Conservation (phyloP, 2,797 vertebrate genomes). For the Danio jaintianensis region DNA sequence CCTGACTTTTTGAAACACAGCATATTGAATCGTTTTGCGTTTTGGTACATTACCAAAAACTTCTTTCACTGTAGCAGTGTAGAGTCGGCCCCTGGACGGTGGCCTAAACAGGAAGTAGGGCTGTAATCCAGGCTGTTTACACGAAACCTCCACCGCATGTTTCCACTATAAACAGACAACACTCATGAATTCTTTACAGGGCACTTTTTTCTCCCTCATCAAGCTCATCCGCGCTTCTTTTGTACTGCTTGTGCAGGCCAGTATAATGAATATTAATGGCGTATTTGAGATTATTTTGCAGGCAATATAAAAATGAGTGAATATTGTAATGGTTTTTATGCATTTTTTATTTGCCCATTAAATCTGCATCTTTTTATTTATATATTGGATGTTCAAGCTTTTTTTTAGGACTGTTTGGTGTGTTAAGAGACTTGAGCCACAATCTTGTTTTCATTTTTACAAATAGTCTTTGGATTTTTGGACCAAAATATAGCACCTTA, state of each 20-base stretch:
- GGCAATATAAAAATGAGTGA: background rate
- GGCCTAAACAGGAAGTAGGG: slow-evolving; percentile 26
- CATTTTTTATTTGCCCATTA: background rate
- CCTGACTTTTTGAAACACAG: slow-evolving; percentile 8
- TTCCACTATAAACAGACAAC: slow-evolving; percentile 36
- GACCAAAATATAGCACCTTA: no score
- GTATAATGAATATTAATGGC: slow-evolving; percentile 13
- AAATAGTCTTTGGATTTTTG: no score
- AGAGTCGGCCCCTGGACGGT: slow-evolving; percentile 1
- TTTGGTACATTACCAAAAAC: slow-evolving; percentile 21
- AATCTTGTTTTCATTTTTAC: no score
- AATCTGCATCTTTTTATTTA: no score
- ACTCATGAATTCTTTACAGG: slow-evolving; percentile 48
- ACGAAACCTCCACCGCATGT: slow-evolving; percentile 30
- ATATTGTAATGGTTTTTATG: background rate
- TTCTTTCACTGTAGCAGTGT: background rate
- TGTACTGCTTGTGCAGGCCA: background rate
- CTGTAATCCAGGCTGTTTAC: slow-evolving; percentile 35
- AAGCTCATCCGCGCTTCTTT: slow-evolving; percentile 5
- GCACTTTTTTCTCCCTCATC: slow-evolving; percentile 35
- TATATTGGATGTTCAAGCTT: no score
- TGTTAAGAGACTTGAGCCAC: no score
- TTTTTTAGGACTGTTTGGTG: no score
- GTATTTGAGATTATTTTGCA: slow-evolving; percentile 12
- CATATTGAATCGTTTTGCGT: background rate